Evolutionary conservation across 2,888 invertebrate genomes (phyloP), one percentile per base, ranked within the genome.

Genomic region (Falcaria lacertinaria): DNA sequence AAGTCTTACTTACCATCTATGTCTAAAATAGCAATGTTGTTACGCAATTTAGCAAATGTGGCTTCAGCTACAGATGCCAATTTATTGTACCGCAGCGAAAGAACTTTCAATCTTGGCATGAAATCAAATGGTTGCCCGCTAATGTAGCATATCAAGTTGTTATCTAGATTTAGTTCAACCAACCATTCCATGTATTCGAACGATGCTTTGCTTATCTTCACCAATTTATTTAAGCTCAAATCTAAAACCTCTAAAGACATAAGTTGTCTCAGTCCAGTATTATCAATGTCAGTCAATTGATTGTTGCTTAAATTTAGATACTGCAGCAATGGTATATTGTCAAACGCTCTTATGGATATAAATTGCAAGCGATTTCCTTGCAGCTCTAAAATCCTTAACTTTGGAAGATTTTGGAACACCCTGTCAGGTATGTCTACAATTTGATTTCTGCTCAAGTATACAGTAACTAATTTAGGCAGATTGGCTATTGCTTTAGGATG

Each of bases 291-390:
- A 4, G 91, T 90, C 44, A 97, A 87, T 56, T 95, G 92, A 80
- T 97, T 97, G 64, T 94, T 91, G 57, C 96, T 96, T 50, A 97
- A 80, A 84, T 97, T 97, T 39, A 97, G 85, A 73, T 95, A 94
- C 44, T 96, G 91, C 42, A 97, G 86, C 39, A 95, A 92, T 0
- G 95, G 95, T 15, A 95, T 92, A 59, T 93, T 92, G 52, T 93
- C 92, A 70, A 97, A 96, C 2, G 95, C 95, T 54, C 93, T 91
- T 19, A 91, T 88, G 0, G 94, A 93, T 50, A 96, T 93, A 60
- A 91, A 93, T 57, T 93, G 91, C 41, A 96, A 78, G 41, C 92
- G 91, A 70, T 97, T 96, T 60, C 96, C 94, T 78, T 96, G 96
- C 37, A 96, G 80, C 71, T 97, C 96, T 8, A 95, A 90, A 40